Base-by-base conservation (phyloP, 1,140 invertebrate species). In the Hylaeus anthracinus region DNA sequence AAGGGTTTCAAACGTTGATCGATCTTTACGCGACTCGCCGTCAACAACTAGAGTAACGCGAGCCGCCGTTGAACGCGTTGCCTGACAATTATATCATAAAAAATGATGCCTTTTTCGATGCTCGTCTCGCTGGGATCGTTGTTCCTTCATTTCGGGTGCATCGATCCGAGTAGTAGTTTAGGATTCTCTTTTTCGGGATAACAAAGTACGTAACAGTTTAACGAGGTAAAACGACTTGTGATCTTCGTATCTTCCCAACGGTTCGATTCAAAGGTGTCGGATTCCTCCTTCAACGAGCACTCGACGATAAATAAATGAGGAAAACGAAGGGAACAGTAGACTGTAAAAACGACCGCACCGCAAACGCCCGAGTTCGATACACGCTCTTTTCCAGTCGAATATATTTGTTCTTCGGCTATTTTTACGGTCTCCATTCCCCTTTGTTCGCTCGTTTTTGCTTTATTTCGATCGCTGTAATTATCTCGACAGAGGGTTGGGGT, bases 21-120 rank as follows among this genome's bases (percentile, higher is more conserved):
- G 85, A 85, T 86, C 84, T 81, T 53, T 43, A 3, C 55, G 15
- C 14, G 41, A 78, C 65, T 60, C 26, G 45, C 55, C 77, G 65
- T 64, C 37, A 66, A 55, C 66, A 55, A 81, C 55, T 74, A 60
- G 51, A 74, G 53, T 65, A 71, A 67, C 60, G 26, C 61, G 39
- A 43, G 41, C 39, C 39, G 61, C 1, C 8, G 9, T 8, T 2
- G 51, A 10, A 51, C 51, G 51, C 51, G 51, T 9, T 51, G 64
- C 64, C 83, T 88, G 87, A 87, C 87, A 86, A 88, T 88, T 43
- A 64, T 88, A 85, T 89, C 82, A 77, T 77, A 73, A 87, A 89
- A 88, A 86, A 89, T 88, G 82, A 74, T 60, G 73, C 58, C 61
- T 69, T 14, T 39, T 26, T 37, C 55, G 14, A 48, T 41, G 70